Evolutionary conservation across 2,797 vertebrate genomes (phyloP).

Genomic region (Zenarchopterus dispar): DNA sequence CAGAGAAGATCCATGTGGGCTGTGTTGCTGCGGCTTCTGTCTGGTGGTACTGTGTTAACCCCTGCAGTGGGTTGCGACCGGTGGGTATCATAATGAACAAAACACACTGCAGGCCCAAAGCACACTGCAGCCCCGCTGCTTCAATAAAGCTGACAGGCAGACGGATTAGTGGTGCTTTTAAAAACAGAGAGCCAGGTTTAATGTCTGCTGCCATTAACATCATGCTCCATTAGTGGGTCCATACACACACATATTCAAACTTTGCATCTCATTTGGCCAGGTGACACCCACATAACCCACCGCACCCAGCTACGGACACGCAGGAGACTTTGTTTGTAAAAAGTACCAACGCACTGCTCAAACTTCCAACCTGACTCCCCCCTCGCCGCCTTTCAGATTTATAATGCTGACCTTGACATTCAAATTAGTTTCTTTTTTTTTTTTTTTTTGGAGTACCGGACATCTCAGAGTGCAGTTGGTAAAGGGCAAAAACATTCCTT

Average conservation of each 20-base stretch:
- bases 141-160: constrained; percentile 73
- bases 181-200: constrained; percentile 73
- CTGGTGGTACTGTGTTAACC: constrained; percentile 31
- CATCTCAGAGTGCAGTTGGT: constrained; percentile 54
- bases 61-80: constrained; percentile 49
- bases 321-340: constrained; percentile 59
- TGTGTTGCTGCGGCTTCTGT: constrained; percentile 12
- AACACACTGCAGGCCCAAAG: constrained; percentile 31
- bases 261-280: constrained; percentile 63
- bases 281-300: constrained; percentile 45
- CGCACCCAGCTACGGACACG: constrained; percentile 13
- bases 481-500: constrained; percentile 75
- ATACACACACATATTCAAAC: constrained; percentile 65
- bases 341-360: constrained; percentile 35
- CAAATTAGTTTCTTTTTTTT: constrained; percentile 71
- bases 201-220: constrained; percentile 75
- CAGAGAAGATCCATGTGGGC: constrained; percentile 38
- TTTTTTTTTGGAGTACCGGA: constrained; percentile 54
- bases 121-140: constrained; percentile 43
- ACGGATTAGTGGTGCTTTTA: constrained; percentile 73
- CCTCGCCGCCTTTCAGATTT: constrained; percentile 65
- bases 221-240: constrained; percentile 70
- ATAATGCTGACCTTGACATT: constrained; percentile 78
- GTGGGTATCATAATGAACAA: constrained; percentile 62
- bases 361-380: constrained; percentile 35